These are phyloP conservation scores for Neolamprologus sp. DNA, from an alignment of 2,113 vertebrate species.

Conservation along the genomic window DNA sequence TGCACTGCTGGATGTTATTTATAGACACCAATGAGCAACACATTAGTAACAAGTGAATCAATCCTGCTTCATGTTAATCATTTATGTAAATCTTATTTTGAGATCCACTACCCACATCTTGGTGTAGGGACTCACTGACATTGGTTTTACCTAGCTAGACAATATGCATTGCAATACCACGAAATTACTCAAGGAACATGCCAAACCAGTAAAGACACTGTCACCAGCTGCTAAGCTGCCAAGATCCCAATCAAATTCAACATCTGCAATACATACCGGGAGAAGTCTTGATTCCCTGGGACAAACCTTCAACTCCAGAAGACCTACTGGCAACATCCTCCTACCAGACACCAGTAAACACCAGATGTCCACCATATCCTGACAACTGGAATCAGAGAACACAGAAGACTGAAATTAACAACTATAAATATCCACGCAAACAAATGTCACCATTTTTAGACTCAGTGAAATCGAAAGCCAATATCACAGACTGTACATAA, in stretches of 20 bases:
- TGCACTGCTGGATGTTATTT: not conserved
- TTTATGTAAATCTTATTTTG: not conserved
- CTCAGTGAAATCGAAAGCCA: not conserved
- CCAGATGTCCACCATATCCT: not conserved
- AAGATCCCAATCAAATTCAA: not conserved
- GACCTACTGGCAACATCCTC: not conserved
- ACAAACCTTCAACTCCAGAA: not conserved
- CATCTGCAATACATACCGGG: fast-evolving
- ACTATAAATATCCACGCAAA: not conserved
- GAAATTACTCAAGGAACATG: not conserved
- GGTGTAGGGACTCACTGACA: not conserved
- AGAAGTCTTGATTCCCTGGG: not conserved
- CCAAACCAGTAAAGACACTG: not conserved
- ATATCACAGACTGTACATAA: not conserved
- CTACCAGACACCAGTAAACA: not conserved
- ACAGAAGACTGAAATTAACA: not conserved
- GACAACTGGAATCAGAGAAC: not conserved
- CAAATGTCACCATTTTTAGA: not conserved
- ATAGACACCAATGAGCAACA: not conserved
- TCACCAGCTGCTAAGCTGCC: not conserved
- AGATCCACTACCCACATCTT: not conserved
- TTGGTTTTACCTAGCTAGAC: not conserved
- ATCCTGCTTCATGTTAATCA: not conserved
- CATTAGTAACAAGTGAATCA: not conserved
- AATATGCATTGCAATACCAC: not conserved